phyloP scores from a whole-genome alignment of 2,888 invertebrate genomes.

The Dasypogon diadema region DNA sequence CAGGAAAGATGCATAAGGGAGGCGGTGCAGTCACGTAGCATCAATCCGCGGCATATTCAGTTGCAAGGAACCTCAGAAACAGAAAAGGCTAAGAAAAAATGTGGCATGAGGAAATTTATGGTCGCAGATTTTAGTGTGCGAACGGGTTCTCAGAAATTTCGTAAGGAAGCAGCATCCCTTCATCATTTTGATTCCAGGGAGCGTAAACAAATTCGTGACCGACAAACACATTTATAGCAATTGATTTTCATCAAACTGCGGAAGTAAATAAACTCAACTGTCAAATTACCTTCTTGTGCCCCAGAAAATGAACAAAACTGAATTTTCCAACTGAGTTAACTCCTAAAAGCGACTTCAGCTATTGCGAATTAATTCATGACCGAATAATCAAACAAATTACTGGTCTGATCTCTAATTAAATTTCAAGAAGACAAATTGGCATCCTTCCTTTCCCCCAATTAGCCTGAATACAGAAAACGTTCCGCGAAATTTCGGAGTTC shows the following conservation, averaged over 20 bases:
- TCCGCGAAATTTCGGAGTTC: conserved; percentile 4
- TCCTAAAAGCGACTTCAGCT: conserved; percentile 14
- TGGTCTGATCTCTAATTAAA: conserved; percentile 43
- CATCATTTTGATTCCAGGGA: neutral
- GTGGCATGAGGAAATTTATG: neutral
- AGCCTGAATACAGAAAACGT: conserved; percentile 1
- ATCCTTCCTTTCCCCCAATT: conserved; percentile 30
- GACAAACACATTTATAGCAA: neutral
- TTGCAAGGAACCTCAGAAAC: neutral
- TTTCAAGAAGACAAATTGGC: conserved; percentile 44
- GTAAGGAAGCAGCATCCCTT: too few species aligned
- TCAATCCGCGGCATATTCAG: neutral
- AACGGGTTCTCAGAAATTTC: too few species aligned
- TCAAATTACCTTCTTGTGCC: neutral
- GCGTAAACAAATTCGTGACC: neutral
- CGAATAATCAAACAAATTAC: conserved; percentile 50
- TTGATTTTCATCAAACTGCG: neutral
- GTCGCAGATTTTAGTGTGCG: neutral
- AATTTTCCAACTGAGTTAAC: conserved; percentile 17
- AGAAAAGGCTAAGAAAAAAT: neutral
- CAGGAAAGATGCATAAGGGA: neutral
- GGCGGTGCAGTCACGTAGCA: neutral
- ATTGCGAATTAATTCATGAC: conserved; percentile 37
- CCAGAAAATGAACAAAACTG: conserved; percentile 1
- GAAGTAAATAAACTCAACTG: neutral